These are phyloP conservation scores for Siniperca obscura DNA, from an alignment of 2,797 vertebrate genomes.

Conservation along the genomic window DNA sequence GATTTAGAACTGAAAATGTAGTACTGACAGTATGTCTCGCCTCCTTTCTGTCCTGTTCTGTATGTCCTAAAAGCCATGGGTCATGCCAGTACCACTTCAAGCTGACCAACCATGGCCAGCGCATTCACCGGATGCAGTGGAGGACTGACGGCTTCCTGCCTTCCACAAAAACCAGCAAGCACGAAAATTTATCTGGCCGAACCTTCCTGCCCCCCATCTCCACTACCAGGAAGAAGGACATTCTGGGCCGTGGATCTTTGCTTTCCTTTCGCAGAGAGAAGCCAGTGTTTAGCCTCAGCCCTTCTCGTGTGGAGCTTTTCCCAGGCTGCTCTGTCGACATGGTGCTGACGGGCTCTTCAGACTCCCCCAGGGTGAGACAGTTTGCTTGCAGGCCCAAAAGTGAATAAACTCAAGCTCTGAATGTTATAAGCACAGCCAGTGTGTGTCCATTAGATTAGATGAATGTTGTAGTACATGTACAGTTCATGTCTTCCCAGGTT, in stretches of 20 bases:
- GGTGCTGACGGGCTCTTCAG: conserved; percentile 85
- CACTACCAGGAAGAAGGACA: conserved; percentile 29
- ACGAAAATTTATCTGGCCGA: conserved; percentile 30
- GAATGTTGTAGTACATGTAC: background rate
- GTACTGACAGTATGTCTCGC: background rate
- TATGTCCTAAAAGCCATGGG: conserved; percentile 78
- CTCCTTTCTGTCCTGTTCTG: background rate
- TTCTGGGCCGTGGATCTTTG: background rate
- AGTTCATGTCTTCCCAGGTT: conserved; percentile 73
- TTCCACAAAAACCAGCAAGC: conserved; percentile 21
- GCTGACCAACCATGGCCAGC: conserved; percentile 88
- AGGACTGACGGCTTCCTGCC: conserved; percentile 76
- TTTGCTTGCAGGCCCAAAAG: background rate
- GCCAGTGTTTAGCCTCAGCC: conserved; percentile 86
- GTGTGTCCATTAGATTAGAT: background rate
- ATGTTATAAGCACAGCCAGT: background rate
- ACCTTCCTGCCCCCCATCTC: conserved; percentile 56
- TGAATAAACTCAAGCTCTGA: background rate
- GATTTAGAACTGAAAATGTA: conserved; percentile 7
- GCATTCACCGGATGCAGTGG: conserved; percentile 89
- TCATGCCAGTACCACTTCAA: conserved; percentile 87
- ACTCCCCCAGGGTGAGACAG: conserved; percentile 83
- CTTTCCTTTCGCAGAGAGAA: background rate
- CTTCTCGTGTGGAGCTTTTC: conserved; percentile 82
- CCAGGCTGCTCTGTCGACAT: conserved; percentile 85